Evolutionary conservation across 2,113 vertebrate genomes (phyloP).

Genomic region (Martes martes): DNA sequence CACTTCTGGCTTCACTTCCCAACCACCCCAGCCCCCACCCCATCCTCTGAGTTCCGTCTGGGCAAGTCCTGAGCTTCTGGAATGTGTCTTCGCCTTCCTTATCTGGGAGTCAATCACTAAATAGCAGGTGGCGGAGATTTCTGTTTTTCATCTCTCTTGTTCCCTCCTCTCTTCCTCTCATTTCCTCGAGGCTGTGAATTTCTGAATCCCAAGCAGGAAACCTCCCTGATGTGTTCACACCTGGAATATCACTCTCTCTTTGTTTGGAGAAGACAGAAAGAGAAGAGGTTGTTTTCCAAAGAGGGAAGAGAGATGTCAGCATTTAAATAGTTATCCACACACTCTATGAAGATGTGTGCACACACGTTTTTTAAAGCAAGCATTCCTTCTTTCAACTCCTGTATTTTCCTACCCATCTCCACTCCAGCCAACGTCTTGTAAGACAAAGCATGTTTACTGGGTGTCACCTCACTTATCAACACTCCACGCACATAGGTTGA

Average conservation of each 20-base stretch:
- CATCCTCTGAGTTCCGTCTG: conserved; percentile 72
- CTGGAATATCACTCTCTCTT: conserved; percentile 66
- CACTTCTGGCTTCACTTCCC: not conserved
- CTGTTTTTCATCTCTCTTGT: conserved; percentile 77
- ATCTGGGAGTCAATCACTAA: conserved; percentile 83
- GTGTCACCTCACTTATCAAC: conserved; percentile 56
- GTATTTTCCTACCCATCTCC: not conserved
- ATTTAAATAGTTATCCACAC: not conserved
- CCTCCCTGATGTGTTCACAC: conserved; percentile 66
- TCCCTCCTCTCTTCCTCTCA: conserved; percentile 69
- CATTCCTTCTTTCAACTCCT: not conserved
- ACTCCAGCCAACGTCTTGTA: not conserved
- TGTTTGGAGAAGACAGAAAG: conserved; percentile 37
- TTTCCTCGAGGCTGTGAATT: conserved; percentile 78
- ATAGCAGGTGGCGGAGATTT: conserved; percentile 82
- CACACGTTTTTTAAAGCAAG: not conserved
- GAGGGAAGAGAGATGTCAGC: not conserved
- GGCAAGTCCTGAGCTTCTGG: conserved; percentile 81
- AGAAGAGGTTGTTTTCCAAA: not conserved
- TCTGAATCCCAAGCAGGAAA: conserved; percentile 80
- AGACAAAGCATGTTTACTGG: conserved; percentile 44
- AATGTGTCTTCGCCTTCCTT: conserved; percentile 82
- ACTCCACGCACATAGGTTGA: conserved; percentile 40
- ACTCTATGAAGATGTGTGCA: not conserved
- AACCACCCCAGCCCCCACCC: conserved; percentile 47